phyloP scores from a whole-genome alignment of 2,888 invertebrate genomes.

The Boloria selene region DNA sequence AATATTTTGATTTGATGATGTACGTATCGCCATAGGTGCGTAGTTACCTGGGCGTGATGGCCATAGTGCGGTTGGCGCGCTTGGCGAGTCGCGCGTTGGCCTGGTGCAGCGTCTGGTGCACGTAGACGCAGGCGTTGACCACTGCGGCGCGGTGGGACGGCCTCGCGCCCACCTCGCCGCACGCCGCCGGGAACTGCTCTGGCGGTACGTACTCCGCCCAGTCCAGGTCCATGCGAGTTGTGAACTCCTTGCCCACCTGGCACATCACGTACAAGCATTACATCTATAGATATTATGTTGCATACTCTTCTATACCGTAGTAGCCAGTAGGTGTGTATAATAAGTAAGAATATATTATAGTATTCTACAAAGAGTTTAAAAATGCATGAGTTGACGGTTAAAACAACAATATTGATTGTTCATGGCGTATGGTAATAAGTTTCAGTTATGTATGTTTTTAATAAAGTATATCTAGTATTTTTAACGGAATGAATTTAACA shows the following conservation, averaged over 20 bases:
- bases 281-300: background rate
- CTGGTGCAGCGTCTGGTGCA: conserved; percentile 97
- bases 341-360: background rate
- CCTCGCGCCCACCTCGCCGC: conserved; percentile 87
- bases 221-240: conserved; percentile 96
- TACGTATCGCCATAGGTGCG: no score
- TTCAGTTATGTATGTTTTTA: no score
- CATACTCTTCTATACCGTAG: background rate
- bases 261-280: conserved; percentile 1
- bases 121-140: conserved; percentile 99
- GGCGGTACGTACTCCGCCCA: conserved; percentile 92
- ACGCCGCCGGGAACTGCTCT: conserved; percentile 94
- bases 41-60: conserved; percentile 90
- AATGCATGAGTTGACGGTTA: no score
- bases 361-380: no score
- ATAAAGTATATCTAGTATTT: no score
- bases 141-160: conserved; percentile 96
- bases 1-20: no score
- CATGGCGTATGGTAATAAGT: no score
- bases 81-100: conserved; percentile 95
- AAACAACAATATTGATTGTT: no score
- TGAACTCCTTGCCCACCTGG: conserved; percentile 96
- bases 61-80: conserved; percentile 97
- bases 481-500: no score
- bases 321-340: background rate